These are phyloP conservation scores for Zalophus californianus DNA, from an alignment of 2,797 vertebrate genomes.

Conservation along the genomic window DNA sequence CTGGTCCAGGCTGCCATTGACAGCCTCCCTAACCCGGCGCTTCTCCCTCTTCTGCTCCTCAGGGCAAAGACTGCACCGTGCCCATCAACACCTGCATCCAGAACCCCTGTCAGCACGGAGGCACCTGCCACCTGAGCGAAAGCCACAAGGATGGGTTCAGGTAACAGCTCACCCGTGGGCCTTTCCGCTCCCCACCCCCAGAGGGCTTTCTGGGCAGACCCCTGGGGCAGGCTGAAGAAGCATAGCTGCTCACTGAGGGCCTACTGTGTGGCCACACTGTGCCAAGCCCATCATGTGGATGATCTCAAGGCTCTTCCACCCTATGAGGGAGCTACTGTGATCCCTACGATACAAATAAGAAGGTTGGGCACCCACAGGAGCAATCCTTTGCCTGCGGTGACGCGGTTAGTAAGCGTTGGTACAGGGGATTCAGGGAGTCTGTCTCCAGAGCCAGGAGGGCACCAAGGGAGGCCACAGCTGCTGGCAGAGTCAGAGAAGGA, in stretches of 20 bases:
- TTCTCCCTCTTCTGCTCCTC: conserved; percentile 74
- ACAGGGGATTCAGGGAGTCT: background rate
- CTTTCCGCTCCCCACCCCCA: background rate
- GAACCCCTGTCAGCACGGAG: conserved; percentile 95
- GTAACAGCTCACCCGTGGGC: conserved; percentile 84
- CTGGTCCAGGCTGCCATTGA: background rate
- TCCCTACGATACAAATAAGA: background rate
- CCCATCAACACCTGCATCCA: conserved; percentile 96
- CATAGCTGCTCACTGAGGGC: background rate
- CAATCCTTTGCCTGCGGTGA: background rate
- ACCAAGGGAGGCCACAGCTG: background rate
- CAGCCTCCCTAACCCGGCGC: conserved; percentile 66
- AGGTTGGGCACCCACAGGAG: background rate
- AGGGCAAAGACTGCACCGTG: conserved; percentile 96
- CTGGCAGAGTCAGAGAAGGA: background rate
- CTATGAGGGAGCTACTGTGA: rapidly evolving
- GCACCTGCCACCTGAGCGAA: conserved; percentile 95
- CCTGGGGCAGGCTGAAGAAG: background rate
- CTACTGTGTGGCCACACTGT: rapidly evolving
- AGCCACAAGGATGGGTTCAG: conserved; percentile 94
- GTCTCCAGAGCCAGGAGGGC: background rate
- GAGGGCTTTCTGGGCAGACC: background rate
- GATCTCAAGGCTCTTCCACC: too few relatives aligned
- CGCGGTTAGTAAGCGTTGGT: background rate
- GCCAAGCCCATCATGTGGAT: background rate